Base-by-base conservation (phyloP, 2,888 invertebrate species). In the Congeria kusceri region DNA sequence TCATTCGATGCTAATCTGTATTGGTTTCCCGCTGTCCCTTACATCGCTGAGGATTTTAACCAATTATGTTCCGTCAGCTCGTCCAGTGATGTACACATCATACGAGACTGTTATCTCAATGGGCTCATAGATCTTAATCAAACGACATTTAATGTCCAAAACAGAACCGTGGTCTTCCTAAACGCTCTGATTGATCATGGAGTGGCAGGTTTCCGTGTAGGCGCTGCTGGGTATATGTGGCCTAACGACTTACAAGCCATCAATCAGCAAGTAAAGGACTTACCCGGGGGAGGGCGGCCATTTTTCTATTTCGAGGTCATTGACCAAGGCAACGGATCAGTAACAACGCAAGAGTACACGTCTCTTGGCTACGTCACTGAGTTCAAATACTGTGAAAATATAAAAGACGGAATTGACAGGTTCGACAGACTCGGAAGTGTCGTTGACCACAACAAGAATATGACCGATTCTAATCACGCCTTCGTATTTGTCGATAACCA, bases 401-500 rank as follows among this genome's bases (percentile, higher is more conserved):
- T 92, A 18, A 88, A 84, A 27, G 77, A 84, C 27, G 90, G 87
- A 4, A 84, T 88, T 61, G 76, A 83, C 13, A 85, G 84, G 62
- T 89, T 90, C 58, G 89, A 89, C 1, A 66, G 85, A 5, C 70
- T 89, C 29, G 67, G 53, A 29, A 79, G 77, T 29, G 89, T 85
- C 20, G 87, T 87, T 56, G 89, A 89, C 68, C 86, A 84, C 46
- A 86, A 87, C 0, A 89, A 89, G 89, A 90, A 92, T 47, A 91
- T 92, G 88, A 82, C 90, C 7, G 87, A 87, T 25, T 80, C 87
- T 11, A 83, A 69, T 0, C 95, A 89, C 63, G 95, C 97, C 2
- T 90, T 97, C 0, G 95, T 96, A 20, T 97, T 98, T 91, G 95
- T 98, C 65, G 98, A 98, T 91, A 98, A 98, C 93, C 98, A 98